phyloP scores from a whole-genome alignment of 92 coral and sea anemone genomes.

The Porites rus region DNA sequence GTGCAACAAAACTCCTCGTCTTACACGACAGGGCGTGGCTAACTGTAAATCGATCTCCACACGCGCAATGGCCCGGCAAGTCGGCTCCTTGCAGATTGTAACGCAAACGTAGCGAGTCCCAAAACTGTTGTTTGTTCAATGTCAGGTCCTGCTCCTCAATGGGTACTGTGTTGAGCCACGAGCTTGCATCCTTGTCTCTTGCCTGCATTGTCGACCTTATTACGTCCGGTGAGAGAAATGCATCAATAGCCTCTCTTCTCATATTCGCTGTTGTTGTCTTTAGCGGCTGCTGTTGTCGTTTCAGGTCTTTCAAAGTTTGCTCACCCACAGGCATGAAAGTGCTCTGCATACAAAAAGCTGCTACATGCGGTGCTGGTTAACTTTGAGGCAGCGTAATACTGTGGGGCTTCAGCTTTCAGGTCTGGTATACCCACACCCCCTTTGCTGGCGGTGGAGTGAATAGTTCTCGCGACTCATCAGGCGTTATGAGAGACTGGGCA shows the following conservation, averaged over 20 bases:
- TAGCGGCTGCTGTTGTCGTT: not conserved
- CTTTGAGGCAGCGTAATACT: too few relatives aligned
- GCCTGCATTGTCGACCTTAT: not conserved
- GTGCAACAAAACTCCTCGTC: too few relatives aligned
- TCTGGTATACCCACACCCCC: too few relatives aligned
- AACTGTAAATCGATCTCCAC: not conserved
- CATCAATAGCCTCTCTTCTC: not conserved
- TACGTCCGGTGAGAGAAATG: not conserved
- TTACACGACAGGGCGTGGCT: too few relatives aligned
- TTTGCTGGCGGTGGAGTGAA: too few relatives aligned
- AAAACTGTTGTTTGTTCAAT: not conserved
- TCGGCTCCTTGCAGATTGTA: not conserved
- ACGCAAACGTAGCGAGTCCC: slow-evolving; percentile 1
- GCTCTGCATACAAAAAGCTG: too few relatives aligned
- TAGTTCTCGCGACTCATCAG: too few relatives aligned
- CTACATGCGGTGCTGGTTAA: too few relatives aligned
- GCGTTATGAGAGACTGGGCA: too few relatives aligned
- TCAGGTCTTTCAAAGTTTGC: too few relatives aligned
- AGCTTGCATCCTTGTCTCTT: slow-evolving; percentile 9
- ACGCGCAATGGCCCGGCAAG: not conserved
- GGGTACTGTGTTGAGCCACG: slow-evolving; percentile 11
- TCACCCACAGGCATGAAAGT: too few relatives aligned
- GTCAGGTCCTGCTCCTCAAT: not conserved
- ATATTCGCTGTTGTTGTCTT: not conserved
- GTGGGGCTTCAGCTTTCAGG: too few relatives aligned